These are phyloP conservation scores for Pinctada fucata DNA, from an alignment of 2,888 invertebrate species.

Conservation along the genomic window DNA sequence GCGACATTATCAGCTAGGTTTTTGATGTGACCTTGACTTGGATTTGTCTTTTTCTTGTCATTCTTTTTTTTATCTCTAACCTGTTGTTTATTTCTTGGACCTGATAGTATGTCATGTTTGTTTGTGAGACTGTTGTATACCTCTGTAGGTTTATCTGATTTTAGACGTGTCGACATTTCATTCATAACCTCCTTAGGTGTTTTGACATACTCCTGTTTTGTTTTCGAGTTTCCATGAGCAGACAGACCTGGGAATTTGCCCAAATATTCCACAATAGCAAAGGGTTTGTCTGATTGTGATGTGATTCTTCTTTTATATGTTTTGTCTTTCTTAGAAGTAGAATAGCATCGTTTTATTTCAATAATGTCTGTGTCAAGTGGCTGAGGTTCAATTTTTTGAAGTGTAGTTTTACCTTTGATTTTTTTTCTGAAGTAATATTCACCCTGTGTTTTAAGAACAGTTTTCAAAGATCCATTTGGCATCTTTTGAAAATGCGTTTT, in stretches of 20 bases:
- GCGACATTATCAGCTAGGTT: slow-evolving; percentile 17
- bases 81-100: slow-evolving; percentile 3
- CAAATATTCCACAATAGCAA: neutral
- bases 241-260: neutral
- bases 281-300: neutral
- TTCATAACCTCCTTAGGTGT: neutral
- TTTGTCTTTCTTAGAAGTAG: neutral
- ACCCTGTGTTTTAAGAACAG: neutral
- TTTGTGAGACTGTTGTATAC: neutral
- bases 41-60: slow-evolving; percentile 7
- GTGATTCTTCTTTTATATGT: neutral
- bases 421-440: neutral
- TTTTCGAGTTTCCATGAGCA: neutral
- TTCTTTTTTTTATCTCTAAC: slow-evolving; percentile 8
- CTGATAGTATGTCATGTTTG: neutral
- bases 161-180: neutral
- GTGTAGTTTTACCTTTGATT: neutral
- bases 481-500: neutral
- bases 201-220: neutral
- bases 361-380: neutral
- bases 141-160: neutral
- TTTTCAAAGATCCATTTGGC: neutral
- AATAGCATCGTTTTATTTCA: neutral
- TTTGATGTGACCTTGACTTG: neutral
- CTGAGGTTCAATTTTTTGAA: neutral